Evolutionary conservation across 2,797 vertebrate genomes (phyloP).

Genomic region (Takifugu rubripes): DNA sequence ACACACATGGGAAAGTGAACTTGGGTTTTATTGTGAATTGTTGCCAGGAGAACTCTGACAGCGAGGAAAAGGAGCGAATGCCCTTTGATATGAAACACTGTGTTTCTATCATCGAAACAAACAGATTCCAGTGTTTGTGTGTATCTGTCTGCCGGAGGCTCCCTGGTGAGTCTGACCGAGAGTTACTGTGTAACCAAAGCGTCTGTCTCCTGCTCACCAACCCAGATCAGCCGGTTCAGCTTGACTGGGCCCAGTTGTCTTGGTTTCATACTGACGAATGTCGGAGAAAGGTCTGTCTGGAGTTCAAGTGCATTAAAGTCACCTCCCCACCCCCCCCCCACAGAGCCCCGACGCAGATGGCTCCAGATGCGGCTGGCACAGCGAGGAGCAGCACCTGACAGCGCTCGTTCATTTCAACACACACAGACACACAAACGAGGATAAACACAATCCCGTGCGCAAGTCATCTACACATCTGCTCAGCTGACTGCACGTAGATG

Average conservation of each 20-base stretch:
- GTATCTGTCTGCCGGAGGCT: conserved; percentile 53
- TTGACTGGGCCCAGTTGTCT: conserved; percentile 72
- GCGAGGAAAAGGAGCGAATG: conserved; percentile 19
- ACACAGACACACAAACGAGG: conserved; percentile 40
- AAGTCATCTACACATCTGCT: conserved; percentile 48
- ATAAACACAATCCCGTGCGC: conserved; percentile 30
- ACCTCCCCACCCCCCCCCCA: conserved; percentile 66
- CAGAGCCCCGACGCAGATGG: conserved; percentile 75
- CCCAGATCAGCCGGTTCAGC: conserved; percentile 71
- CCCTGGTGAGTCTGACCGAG: conserved; percentile 65
- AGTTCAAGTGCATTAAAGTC: conserved; percentile 75
- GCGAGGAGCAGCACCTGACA: conserved; percentile 75
- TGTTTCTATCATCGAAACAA: conserved; percentile 51
- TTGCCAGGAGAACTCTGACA: conserved; percentile 15
- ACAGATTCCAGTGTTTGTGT: conserved; percentile 57
- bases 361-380: conserved; percentile 78
- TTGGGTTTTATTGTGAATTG: conserved; percentile 11
- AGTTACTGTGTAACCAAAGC: conserved; percentile 69
- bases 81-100: conserved; percentile 36
- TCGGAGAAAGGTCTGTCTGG: conserved; percentile 74
- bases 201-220: conserved; percentile 71
- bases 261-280: conserved; percentile 68
- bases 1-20: conserved; percentile 1
- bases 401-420: conserved; percentile 62
- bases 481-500: conserved; percentile 49